A percentile compares a stretch with the other conserved stretches of the same genome.
Evolutionary conservation across 1,140 invertebrate genomes (phyloP).

Genomic region (Pararge aegeria): DNA sequence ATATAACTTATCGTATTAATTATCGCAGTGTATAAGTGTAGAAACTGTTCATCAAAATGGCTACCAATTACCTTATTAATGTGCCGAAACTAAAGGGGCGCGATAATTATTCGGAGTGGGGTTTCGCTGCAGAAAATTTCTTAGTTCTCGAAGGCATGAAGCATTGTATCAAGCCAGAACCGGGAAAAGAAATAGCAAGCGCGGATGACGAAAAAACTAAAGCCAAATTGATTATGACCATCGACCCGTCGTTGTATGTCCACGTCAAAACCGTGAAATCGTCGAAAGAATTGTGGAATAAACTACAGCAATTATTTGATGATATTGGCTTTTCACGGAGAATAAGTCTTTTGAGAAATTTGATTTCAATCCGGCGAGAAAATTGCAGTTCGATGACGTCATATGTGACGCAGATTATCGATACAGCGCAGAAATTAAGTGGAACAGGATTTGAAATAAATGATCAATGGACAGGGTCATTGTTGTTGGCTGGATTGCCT

Average conservation of each 20-base stretch:
- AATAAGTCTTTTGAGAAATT: conserved; percentile 19
- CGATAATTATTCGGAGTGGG: neutral
- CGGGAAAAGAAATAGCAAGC: neutral
- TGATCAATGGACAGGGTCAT: conserved; percentile 46
- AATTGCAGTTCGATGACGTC: conserved; percentile 8
- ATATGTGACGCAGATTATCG: conserved; percentile 33
- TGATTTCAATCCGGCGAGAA: conserved; percentile 21
- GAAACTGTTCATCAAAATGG: too few species aligned
- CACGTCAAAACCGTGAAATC: conserved; percentile 15
- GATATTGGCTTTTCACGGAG: conserved; percentile 15
- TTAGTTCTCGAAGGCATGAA: neutral
- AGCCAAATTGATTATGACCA: conserved; percentile 19
- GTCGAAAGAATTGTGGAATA: conserved; percentile 14
- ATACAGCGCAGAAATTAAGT: conserved; percentile 31
- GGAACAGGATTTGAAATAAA: conserved; percentile 31
- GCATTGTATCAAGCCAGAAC: conserved; percentile 3
- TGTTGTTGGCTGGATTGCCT: conserved; percentile 50
- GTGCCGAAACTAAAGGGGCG: neutral
- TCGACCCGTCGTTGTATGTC: conserved; percentile 14
- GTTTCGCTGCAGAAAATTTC: conserved; percentile 19
- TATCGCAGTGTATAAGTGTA: too few species aligned
- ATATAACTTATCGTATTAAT: too few species aligned
- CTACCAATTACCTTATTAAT: neutral
- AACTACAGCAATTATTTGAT: conserved; percentile 17
- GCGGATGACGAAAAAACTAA: conserved; percentile 16